Conservation (phyloP, 2,888 invertebrate species). For the Zonitis immaculata region DNA sequence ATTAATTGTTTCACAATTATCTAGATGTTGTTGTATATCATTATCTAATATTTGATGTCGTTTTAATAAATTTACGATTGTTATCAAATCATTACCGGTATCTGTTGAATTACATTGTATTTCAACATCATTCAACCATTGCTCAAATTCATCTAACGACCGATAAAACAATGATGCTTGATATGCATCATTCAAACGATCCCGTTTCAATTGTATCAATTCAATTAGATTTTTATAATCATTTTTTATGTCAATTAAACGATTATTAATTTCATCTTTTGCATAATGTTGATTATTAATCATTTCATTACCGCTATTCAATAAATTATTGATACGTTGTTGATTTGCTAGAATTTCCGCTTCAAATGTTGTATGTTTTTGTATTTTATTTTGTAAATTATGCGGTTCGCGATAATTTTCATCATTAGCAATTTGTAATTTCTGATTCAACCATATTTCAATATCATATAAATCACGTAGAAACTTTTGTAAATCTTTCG, state of each 20-base stretch:
- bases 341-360: conserved; percentile 90
- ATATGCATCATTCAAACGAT: conserved; percentile 83
- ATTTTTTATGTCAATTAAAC: conserved; percentile 77
- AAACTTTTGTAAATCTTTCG: conserved; percentile 86
- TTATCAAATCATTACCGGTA: conserved; percentile 82
- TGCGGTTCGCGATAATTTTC: conserved; percentile 92
- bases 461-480: conserved; percentile 80
- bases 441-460: conserved; percentile 88
- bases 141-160: conserved; percentile 86
- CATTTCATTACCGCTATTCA: conserved; percentile 70
- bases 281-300: conserved; percentile 85
- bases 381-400: conserved; percentile 96
- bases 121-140: conserved; percentile 90
- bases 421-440: conserved; percentile 88
- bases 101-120: conserved; percentile 65
- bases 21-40: conserved; percentile 77
- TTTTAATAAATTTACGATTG: conserved; percentile 78
- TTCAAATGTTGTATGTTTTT: conserved; percentile 94
- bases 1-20: conserved; percentile 73
- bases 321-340: conserved; percentile 76
- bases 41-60: conserved; percentile 79
- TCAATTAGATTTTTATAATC: conserved; percentile 84
- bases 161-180: conserved; percentile 85
- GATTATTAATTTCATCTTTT: conserved; percentile 73
- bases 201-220: conserved; percentile 76